Conservation (phyloP, 2,113 vertebrate genomes). For the Paratilapia polleni region DNA sequence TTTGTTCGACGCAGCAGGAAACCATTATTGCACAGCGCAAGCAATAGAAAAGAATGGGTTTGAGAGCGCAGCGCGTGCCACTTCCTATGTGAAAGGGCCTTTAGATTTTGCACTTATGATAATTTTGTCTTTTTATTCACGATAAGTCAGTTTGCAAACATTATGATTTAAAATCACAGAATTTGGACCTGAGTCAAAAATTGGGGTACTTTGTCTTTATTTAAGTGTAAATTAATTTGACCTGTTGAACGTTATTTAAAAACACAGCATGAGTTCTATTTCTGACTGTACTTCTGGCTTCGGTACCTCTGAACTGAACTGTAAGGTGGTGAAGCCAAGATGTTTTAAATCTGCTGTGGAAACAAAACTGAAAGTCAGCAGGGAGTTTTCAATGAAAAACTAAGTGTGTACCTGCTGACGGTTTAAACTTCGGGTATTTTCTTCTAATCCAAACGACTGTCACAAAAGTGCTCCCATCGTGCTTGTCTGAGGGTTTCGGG, state of each 20-base stretch:
- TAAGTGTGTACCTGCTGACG: background rate
- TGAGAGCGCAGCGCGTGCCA: too few species aligned
- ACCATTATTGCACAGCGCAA: too few species aligned
- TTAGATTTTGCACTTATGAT: too few species aligned
- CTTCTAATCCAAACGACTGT: background rate
- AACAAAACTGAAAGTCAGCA: background rate
- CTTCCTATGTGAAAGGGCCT: too few species aligned
- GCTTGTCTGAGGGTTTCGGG: background rate
- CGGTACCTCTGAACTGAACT: too few species aligned
- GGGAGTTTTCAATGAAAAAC: background rate
- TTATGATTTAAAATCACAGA: background rate
- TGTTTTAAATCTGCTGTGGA: background rate
- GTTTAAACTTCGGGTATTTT: background rate
- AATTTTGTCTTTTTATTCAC: too few species aligned
- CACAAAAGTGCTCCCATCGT: background rate
- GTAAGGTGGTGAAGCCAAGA: background rate
- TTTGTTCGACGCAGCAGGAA: too few species aligned
- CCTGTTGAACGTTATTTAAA: background rate
- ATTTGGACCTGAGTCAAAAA: too few species aligned
- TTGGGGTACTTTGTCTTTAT: background rate
- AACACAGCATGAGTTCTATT: background rate
- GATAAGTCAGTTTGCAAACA: background rate
- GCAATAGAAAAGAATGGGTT: too few species aligned
- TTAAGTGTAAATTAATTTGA: background rate
- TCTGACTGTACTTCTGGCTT: background rate